A percentile compares a stretch with the other conserved stretches of the same genome.
phyloP scores from a whole-genome alignment of 53 echinoderm and acorn worm species.

The Antedon mediterranea region DNA sequence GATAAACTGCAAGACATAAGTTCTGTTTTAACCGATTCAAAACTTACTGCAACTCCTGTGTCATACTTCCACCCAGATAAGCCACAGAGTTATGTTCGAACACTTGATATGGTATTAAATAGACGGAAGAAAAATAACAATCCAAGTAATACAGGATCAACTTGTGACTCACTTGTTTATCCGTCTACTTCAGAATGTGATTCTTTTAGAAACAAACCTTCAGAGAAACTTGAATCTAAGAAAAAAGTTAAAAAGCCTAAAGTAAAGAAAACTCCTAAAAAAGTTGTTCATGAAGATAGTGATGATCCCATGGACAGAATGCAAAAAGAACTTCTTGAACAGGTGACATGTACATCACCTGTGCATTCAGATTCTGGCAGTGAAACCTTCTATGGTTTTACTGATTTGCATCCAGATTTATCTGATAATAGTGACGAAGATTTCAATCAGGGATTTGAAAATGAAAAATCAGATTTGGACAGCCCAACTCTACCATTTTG shows the following conservation, averaged over 20 bases:
- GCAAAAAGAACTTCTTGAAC: not conserved
- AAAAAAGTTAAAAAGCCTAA: not conserved
- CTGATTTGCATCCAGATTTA: not conserved
- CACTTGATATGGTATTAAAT: constrained; percentile 46
- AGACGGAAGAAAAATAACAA: constrained; percentile 5
- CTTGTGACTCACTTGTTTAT: not conserved
- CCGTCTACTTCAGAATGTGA: not conserved
- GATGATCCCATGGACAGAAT: not conserved
- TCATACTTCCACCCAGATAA: constrained; percentile 49
- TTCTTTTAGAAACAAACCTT: not conserved
- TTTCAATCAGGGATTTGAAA: not conserved
- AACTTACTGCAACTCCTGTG: constrained; percentile 23
- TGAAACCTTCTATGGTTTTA: not conserved
- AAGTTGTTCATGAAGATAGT: constrained; percentile 8
- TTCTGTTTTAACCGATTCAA: constrained; percentile 7
- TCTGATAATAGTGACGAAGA: not conserved
- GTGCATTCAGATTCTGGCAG: not conserved
- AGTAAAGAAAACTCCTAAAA: not conserved
- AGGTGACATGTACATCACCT: constrained; percentile 10
- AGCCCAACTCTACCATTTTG: constrained; percentile 13
- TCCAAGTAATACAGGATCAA: not conserved
- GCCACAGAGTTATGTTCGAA: constrained; percentile 44
- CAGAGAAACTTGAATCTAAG: not conserved
- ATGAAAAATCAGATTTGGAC: constrained; percentile 1
- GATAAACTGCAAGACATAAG: constrained; percentile 13